These are phyloP conservation scores for Eristalinus aeneus DNA, from an alignment of 2,888 invertebrate genomes.

Conservation along the genomic window DNA sequence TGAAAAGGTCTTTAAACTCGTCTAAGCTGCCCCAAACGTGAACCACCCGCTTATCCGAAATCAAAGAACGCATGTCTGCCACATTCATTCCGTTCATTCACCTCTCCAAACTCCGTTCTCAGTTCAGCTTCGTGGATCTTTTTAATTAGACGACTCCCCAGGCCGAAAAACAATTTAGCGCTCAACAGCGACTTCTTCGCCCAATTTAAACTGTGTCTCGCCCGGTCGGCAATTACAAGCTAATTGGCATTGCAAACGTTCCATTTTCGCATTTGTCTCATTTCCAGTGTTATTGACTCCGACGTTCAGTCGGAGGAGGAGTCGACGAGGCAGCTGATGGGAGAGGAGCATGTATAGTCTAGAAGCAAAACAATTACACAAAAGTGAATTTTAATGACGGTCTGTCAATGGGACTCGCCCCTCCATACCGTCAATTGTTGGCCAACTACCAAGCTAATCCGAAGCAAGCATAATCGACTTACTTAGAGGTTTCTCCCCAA, in stretches of 20 bases:
- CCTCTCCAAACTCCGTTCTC: neutral
- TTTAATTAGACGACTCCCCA: neutral
- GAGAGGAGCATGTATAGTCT: neutral
- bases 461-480: constrained; percentile 13
- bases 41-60: no score
- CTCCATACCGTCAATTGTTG: neutral
- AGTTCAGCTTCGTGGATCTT: neutral
- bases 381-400: constrained; percentile 47
- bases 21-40: no score
- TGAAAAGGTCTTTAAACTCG: no score
- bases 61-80: neutral
- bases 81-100: neutral
- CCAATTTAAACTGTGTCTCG: neutral
- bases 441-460: constrained; percentile 7
- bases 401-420: no score
- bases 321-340: no score
- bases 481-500: neutral
- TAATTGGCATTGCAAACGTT: constrained; percentile 9
- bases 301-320: no score
- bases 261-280: neutral
- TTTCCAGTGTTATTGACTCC: constrained; percentile 35
- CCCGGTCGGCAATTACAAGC: neutral
- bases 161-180: neutral
- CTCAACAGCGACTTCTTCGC: neutral
- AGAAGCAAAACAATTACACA: constrained; percentile 35